A percentile compares a stretch with the other conserved stretches of the same genome.
Conservation (phyloP, 2,888 invertebrate species). For the Caenorhabditis plicata region DNA sequence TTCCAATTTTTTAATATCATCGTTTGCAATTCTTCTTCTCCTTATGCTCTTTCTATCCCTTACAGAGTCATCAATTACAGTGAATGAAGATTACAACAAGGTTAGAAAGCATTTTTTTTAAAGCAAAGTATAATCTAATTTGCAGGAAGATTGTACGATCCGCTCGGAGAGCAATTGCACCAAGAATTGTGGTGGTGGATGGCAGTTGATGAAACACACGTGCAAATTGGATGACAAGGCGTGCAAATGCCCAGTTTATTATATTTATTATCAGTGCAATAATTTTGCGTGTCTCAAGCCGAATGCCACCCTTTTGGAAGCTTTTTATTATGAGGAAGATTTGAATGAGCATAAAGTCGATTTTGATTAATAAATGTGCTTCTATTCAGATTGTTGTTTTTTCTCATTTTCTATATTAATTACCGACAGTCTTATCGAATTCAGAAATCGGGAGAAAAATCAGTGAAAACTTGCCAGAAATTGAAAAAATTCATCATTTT, state of each 20-base stretch:
- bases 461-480: background rate
- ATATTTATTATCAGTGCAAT: slow-evolving; percentile 23
- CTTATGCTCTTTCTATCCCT: no score
- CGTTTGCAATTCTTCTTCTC: no score
- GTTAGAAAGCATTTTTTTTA: no score
- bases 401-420: no score
- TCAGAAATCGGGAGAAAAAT: slow-evolving; percentile 5
- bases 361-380: no score
- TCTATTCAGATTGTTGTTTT: no score
- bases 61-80: no score
- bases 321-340: slow-evolving; percentile 15
- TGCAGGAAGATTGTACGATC: no score
- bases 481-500: background rate
- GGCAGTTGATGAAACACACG: slow-evolving; percentile 5
- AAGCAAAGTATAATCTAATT: no score
- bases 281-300: slow-evolving; percentile 20
- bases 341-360: slow-evolving; percentile 6
- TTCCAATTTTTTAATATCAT: no score
- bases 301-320: slow-evolving; percentile 19
- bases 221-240: background rate
- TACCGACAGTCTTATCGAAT: no score
- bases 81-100: no score
- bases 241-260: slow-evolving; percentile 6
- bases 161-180: slow-evolving; percentile 7
- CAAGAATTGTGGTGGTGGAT: slow-evolving; percentile 14